phyloP scores from a whole-genome alignment of 2,888 invertebrate genomes.

The Heliothis peltigera region DNA sequence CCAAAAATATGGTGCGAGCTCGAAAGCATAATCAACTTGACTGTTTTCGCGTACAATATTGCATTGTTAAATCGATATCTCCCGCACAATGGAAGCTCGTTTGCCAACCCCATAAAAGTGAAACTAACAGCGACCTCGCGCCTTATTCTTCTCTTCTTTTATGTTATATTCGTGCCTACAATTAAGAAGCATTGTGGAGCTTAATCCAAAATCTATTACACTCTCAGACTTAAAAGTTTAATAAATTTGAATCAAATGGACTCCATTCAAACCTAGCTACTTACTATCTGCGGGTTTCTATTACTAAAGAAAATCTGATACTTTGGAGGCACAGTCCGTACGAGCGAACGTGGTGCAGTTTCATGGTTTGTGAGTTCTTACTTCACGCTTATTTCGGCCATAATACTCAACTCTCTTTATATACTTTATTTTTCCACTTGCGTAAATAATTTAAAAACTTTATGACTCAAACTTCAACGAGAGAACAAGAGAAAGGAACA shows the following conservation, averaged over 20 bases:
- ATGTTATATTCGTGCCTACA: slow-evolving; percentile 60
- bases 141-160: slow-evolving; percentile 68
- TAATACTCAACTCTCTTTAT: background rate
- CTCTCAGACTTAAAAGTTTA: slow-evolving; percentile 55
- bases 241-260: slow-evolving; percentile 56
- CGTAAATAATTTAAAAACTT: slow-evolving; percentile 8
- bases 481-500: background rate
- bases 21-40: slow-evolving; percentile 77
- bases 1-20: slow-evolving; percentile 65
- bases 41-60: slow-evolving; percentile 78
- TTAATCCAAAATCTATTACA: slow-evolving; percentile 71
- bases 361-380: background rate
- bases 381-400: background rate
- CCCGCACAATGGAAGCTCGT: slow-evolving; percentile 81
- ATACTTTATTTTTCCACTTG: background rate
- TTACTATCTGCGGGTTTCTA: slow-evolving; percentile 35
- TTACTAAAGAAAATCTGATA: slow-evolving; percentile 30
- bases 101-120: slow-evolving; percentile 81
- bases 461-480: slow-evolving; percentile 3
- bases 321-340: slow-evolving; percentile 7
- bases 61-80: slow-evolving; percentile 80
- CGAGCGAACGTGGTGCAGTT: background rate
- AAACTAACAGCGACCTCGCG: slow-evolving; percentile 77
- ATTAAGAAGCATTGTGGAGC: slow-evolving; percentile 72
- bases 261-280: slow-evolving; percentile 38